A percentile compares a stretch with the other conserved stretches of the same genome.
Conservation (phyloP, 2,888 invertebrate species). For the Drosophila siamana region DNA sequence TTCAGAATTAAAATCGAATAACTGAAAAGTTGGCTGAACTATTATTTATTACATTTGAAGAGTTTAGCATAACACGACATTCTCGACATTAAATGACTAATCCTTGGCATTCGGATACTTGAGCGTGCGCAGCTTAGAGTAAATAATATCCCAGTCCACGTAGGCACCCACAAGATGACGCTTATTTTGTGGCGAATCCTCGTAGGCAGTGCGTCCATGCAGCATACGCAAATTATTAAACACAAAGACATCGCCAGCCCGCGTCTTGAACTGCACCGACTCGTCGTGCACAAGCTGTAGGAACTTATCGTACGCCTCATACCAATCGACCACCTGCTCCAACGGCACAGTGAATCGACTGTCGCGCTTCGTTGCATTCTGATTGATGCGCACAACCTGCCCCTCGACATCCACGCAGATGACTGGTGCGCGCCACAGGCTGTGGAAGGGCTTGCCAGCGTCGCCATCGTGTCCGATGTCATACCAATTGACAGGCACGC, state of each 20-base stretch:
- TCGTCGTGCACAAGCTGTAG: conserved; percentile 87
- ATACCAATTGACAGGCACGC: conserved; percentile 89
- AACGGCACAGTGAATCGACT: conserved; percentile 88
- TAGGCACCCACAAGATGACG: conserved; percentile 90
- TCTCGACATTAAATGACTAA: conserved; percentile 21
- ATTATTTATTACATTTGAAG: too few species aligned
- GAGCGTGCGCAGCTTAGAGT: conserved; percentile 86
- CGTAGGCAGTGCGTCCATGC: conserved; percentile 90
- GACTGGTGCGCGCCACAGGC: conserved; percentile 87
- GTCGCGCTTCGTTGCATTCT: conserved; percentile 90
- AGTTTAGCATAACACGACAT: too few species aligned
- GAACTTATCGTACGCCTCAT: conserved; percentile 89
- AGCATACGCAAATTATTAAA: conserved; percentile 91
- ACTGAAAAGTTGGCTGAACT: too few species aligned
- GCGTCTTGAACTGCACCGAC: conserved; percentile 88
- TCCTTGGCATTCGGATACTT: conserved; percentile 53
- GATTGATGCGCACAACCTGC: conserved; percentile 88
- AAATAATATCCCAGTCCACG: conserved; percentile 92
- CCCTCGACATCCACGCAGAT: conserved; percentile 86
- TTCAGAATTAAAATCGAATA: background rate
- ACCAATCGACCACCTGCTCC: conserved; percentile 88
- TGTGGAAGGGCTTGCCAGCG: conserved; percentile 87
- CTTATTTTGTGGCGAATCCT: conserved; percentile 86
- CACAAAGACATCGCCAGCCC: conserved; percentile 89
- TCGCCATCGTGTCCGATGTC: conserved; percentile 88